Percentiles rank a stretch among this genome's conserved stretches.
Conservation (phyloP, 2,888 invertebrate species). For the Tenthredo mesomela region DNA sequence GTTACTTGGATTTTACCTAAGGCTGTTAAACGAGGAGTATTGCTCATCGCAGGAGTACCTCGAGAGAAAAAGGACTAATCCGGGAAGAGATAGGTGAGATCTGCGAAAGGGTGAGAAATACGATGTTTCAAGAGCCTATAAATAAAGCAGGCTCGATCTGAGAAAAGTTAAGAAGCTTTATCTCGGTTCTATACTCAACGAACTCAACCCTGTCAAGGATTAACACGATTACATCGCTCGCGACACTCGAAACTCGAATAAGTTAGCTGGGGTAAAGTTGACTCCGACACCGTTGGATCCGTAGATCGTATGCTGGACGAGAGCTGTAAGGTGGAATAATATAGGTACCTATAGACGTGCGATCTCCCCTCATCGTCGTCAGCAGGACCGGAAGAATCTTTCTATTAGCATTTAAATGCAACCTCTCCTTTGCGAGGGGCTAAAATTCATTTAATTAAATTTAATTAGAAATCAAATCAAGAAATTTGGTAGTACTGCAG, state of each 20-base stretch:
- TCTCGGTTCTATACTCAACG: constrained; percentile 20
- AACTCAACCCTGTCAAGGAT: constrained; percentile 16
- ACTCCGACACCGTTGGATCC: constrained; percentile 8
- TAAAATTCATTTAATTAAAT: constrained; percentile 52
- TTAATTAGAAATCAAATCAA: constrained; percentile 52
- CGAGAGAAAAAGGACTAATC: background rate
- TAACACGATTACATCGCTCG: constrained; percentile 35
- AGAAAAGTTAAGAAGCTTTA: constrained; percentile 32
- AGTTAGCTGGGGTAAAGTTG: constrained; percentile 30
- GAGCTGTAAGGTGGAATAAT: background rate
- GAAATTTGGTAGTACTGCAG: constrained; percentile 42
- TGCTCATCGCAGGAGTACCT: background rate
- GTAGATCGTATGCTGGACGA: background rate
- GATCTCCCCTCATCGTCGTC: constrained; percentile 6
- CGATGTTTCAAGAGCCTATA: constrained; percentile 6
- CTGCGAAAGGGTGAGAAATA: background rate
- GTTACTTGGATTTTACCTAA: background rate
- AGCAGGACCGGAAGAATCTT: constrained; percentile 49
- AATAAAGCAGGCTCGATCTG: constrained; percentile 6
- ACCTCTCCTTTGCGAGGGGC: constrained; percentile 14
- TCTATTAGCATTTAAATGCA: constrained; percentile 52
- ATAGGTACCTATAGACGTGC: background rate
- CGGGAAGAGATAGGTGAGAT: background rate
- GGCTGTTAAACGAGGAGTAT: background rate
- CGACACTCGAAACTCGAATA: constrained; percentile 44